A percentile compares a stretch with the other conserved stretches of the same genome.
Evolutionary conservation across 1,140 invertebrate genomes (phyloP).

Genomic region (Diorhabda elongata): DNA sequence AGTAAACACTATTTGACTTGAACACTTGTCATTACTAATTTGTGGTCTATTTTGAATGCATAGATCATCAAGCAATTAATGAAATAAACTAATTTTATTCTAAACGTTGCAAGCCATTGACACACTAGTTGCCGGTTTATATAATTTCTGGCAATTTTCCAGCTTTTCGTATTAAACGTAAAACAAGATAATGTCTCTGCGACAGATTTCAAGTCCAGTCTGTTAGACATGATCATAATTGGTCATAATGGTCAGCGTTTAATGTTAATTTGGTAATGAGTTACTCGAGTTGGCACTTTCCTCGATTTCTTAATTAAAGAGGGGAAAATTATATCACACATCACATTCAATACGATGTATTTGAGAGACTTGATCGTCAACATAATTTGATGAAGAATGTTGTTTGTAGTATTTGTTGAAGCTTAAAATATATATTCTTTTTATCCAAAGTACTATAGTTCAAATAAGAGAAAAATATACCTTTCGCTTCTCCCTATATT

Average conservation of each 20-base stretch:
- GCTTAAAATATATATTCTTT: background rate
- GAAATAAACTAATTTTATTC: too few species aligned
- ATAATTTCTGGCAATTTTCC: constrained; percentile 3
- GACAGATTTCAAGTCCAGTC: constrained; percentile 4
- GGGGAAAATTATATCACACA: constrained; percentile 27
- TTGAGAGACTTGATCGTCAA: background rate
- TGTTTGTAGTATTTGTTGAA: background rate
- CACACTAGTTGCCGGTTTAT: background rate
- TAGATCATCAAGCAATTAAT: background rate
- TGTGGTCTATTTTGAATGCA: background rate
- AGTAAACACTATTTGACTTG: background rate
- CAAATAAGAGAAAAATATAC: background rate
- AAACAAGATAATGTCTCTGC: constrained; percentile 7
- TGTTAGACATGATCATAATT: constrained; percentile 25
- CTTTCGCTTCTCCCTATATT: too few species aligned
- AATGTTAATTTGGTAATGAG: constrained; percentile 38
- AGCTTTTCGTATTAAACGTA: background rate
- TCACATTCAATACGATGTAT: constrained; percentile 1
- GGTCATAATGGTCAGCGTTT: constrained; percentile 35
- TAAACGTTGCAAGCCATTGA: too few species aligned
- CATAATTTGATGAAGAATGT: background rate
- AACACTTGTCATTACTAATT: background rate
- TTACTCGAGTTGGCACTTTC: constrained; percentile 28
- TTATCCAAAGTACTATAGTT: background rate
- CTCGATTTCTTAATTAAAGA: constrained; percentile 31